Evolutionary conservation across 1,140 invertebrate genomes (phyloP), one percentile per base, ranked within the genome.

Genomic region (Eurosta solidaginis): DNA sequence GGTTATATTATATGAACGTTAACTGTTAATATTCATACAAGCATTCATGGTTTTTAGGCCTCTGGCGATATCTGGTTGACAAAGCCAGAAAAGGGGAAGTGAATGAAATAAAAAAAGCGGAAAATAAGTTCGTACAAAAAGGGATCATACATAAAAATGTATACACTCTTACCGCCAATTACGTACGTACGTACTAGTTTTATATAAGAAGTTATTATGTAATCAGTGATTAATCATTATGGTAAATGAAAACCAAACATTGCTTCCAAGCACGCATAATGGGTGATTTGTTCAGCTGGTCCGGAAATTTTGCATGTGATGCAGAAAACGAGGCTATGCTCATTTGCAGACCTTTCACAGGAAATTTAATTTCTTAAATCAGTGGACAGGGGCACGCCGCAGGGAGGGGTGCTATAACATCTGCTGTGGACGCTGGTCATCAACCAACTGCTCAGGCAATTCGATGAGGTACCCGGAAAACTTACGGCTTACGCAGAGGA

Each of bases 171-270:
- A n/a, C n/a, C n/a, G n/a, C n/a, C n/a, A n/a, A n/a, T n/a, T n/a
- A n/a, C n/a, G n/a, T 40, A 68, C 27, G 17, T 36, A 25, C 3
- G 50, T 27, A 29, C 50, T 0, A n/a, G 47, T 20, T 7, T 9
- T 29, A 25, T 68, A 40, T 68, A 68, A 0, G 7, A 50, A 27
- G 7, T 12, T 20, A 59, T 27, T 12, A 44, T 10, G 44, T 12
- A 78, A 78, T 79, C 74, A 80, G 83, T 81, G 84, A 85, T 85
- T 85, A 85, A 84, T 85, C 84, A 85, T 83, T 82, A 83, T 79
- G 81, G 81, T 85, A 81, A 84, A 83, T 50, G 74, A 75, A 50
- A 50, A 40, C 17, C 59, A 68, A 68, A 68, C 29, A 52, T 50
- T 73, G 73, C 78, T 79, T 74, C 33, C 12, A 50, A 77, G 78